These are phyloP conservation scores for Thryonomys swinderianus DNA, from an alignment of 2,113 vertebrate species.

Conservation along the genomic window DNA sequence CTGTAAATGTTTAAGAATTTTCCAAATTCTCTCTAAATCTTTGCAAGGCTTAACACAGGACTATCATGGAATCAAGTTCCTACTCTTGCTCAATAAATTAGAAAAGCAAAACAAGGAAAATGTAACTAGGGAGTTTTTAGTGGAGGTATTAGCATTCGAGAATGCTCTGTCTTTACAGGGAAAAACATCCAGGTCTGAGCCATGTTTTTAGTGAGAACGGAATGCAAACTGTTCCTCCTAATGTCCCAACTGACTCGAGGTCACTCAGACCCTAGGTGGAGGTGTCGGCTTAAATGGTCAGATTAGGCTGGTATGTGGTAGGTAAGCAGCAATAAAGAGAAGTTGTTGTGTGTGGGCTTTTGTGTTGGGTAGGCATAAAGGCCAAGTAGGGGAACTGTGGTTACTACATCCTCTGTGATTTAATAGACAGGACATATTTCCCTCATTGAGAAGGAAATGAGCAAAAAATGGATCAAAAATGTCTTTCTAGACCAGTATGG, in stretches of 20 bases:
- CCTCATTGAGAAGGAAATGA: neutral
- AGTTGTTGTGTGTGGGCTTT: neutral
- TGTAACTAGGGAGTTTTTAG: neutral
- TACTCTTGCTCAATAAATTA: slow-evolving; percentile 31
- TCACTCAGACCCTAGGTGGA: neutral
- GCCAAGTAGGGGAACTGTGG: neutral
- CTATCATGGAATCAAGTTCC: neutral
- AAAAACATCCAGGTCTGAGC: neutral
- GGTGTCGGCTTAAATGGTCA: neutral
- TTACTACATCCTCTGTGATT: neutral
- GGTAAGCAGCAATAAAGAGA: neutral
- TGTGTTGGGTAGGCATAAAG: neutral
- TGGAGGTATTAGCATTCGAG: neutral
- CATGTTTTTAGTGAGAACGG: neutral
- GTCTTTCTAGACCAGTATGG: slow-evolving; percentile 1
- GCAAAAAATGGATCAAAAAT: neutral
- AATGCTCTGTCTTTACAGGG: slow-evolving; percentile 15
- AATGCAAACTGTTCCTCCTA: neutral
- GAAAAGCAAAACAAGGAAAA: slow-evolving; percentile 59
- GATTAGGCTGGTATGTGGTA: neutral
- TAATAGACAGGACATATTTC: neutral
- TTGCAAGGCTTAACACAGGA: slow-evolving; percentile 16
- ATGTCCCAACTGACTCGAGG: neutral
- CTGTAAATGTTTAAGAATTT: slow-evolving; percentile 33
- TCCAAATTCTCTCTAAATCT: slow-evolving; percentile 22